phyloP scores from a whole-genome alignment of 2,888 invertebrate species.

The Andrena chrysosceles region DNA sequence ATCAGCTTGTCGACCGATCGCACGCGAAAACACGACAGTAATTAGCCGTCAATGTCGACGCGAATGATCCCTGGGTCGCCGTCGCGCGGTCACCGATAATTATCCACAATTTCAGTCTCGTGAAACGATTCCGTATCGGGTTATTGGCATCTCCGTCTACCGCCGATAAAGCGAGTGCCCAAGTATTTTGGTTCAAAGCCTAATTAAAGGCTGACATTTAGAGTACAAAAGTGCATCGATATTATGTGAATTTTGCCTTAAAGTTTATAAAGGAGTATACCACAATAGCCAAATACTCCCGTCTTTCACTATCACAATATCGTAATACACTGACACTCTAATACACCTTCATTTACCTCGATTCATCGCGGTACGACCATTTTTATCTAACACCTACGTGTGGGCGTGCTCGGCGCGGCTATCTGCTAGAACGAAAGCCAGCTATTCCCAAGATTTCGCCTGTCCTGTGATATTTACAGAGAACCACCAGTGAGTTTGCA shows the following conservation, averaged over 20 bases:
- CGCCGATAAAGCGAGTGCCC: not conserved
- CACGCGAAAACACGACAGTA: conserved; percentile 47
- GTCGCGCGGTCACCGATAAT: conserved; percentile 51
- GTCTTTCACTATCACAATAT: too few species aligned
- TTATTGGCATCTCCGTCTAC: conserved; percentile 5
- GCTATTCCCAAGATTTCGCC: conserved; percentile 25
- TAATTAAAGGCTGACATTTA: conserved; percentile 1
- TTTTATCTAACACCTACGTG: not conserved
- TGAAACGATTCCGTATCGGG: conserved; percentile 35
- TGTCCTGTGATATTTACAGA: conserved; percentile 43
- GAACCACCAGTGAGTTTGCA: conserved; percentile 32
- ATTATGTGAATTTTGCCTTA: not conserved
- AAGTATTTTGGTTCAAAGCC: not conserved
- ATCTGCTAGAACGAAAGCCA: conserved; percentile 3
- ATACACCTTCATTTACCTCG: too few species aligned
- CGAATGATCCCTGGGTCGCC: conserved; percentile 47
- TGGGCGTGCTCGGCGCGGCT: not conserved
- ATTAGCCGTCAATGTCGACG: conserved; percentile 55
- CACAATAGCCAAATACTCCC: too few species aligned
- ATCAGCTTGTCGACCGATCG: conserved; percentile 9
- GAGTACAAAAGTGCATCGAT: not conserved
- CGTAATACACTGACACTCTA: too few species aligned
- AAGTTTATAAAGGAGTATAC: too few species aligned
- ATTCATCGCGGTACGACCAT: not conserved
- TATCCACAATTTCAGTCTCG: conserved; percentile 59